These are phyloP conservation scores for Sciurus niger DNA, from an alignment of 2,113 vertebrate species.

Conservation along the genomic window DNA sequence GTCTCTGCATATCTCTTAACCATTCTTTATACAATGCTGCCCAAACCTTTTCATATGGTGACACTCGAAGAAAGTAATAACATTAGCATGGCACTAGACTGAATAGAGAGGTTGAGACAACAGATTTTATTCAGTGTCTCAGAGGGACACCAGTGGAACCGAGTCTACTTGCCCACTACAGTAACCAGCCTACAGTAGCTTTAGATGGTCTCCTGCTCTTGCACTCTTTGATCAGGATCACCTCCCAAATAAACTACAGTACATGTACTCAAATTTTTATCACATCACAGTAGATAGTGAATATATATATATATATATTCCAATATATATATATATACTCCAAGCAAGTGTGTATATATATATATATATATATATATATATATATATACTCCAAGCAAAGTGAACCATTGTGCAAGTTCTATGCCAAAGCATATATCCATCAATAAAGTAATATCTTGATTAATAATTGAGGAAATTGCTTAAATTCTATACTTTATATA, in stretches of 20 bases:
- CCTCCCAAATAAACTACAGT: not conserved
- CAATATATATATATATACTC: no score
- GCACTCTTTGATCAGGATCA: not conserved
- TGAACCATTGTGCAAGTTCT: conserved; percentile 5
- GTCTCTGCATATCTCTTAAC: not conserved
- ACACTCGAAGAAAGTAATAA: not conserved
- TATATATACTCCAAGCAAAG: not conserved
- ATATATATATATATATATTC: no score
- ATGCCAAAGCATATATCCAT: conserved; percentile 25
- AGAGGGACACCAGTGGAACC: not conserved
- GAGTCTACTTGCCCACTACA: not conserved
- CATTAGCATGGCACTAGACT: not conserved
- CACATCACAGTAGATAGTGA: not conserved
- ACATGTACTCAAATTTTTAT: conserved; percentile 14
- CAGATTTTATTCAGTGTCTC: not conserved
- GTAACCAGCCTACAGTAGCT: not conserved
- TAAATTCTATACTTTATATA: conserved; percentile 19
- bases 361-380: no score
- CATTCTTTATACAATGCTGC: not conserved
- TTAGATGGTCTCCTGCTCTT: not conserved
- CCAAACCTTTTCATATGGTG: not conserved
- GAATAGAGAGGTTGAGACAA: not conserved
- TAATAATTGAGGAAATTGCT: not conserved
- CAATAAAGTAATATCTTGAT: not conserved
- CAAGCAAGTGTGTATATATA: not conserved